Base-by-base conservation (phyloP, 1,140 invertebrate genomes). In the Trichonephila inaurata region DNA sequence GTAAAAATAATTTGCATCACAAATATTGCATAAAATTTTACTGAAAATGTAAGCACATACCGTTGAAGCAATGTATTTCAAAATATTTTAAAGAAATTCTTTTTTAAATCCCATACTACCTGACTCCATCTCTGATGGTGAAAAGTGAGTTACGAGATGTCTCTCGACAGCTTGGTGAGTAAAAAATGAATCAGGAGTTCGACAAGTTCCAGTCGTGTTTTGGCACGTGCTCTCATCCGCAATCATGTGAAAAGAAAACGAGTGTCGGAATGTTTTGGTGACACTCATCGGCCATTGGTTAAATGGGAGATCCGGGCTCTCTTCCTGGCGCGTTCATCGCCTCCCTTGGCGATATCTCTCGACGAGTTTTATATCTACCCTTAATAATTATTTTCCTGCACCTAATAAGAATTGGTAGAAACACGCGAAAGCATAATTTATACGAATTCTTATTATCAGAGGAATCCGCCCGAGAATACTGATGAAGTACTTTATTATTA, bases 221-320 rank as follows among this genome's bases (percentile, higher is more conserved):
- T 77, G 88, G 88, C 88, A 89, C 88, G 88, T 89, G 88, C 88
- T 89, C 28, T 14, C 64, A 1, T 2, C 64, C 8, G 44, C 44
- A 51, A 88, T 89, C 64, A 58, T 19, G 64, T 51, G 87, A 69
- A 40, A 69, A 66, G 87, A 69, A 66, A 66, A 69, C 62, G 21
- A 77, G 88, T 89, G 88, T 89, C 88, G 88, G 88, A 89, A 89
- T 89, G 88, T 89, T 89, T 89, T 89, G 88, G 88, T 89, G 88
- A 89, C 88, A 89, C 66, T 60, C 88, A 8, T 28, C 88, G n/a
- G 64, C 88, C 19, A 89, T 89, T 89, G 88, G 88, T 28, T 83
- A n/a, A 82, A 82, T 85, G 82, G 82, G 4, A 77, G 82, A 8
- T 0, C 5, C 12, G 40, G 19, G 44, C 10, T 10, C 21, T n/a